Evolutionary conservation across 2,888 invertebrate species (phyloP), one percentile per base, ranked within the genome.

Genomic region (Chironomus riparius): DNA sequence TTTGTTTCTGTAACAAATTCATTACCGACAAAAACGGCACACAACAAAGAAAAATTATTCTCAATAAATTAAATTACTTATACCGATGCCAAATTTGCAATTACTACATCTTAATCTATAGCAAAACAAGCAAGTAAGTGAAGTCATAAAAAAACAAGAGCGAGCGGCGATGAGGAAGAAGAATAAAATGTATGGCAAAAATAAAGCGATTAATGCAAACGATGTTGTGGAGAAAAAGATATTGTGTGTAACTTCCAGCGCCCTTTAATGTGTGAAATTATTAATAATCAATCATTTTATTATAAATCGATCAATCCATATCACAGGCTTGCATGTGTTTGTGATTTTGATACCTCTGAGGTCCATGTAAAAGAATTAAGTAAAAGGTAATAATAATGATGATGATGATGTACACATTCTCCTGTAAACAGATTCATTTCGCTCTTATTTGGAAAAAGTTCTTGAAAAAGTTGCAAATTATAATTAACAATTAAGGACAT

Each of bases 251-350:
- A 24, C 24, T 65, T 65, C 24, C 13, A 71, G 71, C 71, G 71
- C 71, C 71, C 18, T 71, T 71, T 71, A 71, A 71, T 71, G 56
- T 71, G 50, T 71, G 28, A 61, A 56, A 56, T 71, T 56, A 71
- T 71, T 56, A 61, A 71, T 71, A 56, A 71, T 71, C 56, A 71
- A 71, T 71, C 71, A 71, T 56, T 50, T 10, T 22, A 50, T 71
- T 47, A 56, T 71, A 56, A 71, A 71, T 61, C 28, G 71, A 71
- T 61, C 71, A 70, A 70, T 15, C 18, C 56, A 56, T 15, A 56
- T 18, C 50, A 50, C 50, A 50, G 2, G 15, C 50, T 2, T 10
- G 38, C 2, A 38, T 18, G n/a, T 50, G 38, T 56, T 56, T 56
- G 56, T 56, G 18, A 15, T 56, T 56, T 56, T 56, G 38, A 38